Percentiles rank a stretch among this genome's conserved stretches.
Conservation (phyloP, 2,797 vertebrate genomes). For the Microctenopoma steveboyesi region DNA sequence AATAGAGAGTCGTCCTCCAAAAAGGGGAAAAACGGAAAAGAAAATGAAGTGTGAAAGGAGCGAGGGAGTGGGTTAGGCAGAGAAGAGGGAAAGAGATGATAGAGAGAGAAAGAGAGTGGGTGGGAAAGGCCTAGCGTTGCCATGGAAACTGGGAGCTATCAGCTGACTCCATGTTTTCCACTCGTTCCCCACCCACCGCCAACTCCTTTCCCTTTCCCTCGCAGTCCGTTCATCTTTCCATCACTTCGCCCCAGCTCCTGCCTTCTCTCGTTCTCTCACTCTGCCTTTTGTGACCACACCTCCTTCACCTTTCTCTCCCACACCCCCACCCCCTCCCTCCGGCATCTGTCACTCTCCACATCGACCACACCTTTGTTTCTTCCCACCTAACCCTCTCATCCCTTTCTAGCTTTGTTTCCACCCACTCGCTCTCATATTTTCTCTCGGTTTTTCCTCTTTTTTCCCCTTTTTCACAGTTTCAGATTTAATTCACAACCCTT, state of each 20-base stretch:
- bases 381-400: slow-evolving; percentile 55
- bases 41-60: slow-evolving; percentile 65
- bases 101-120: slow-evolving; percentile 67
- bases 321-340: slow-evolving; percentile 15
- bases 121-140: slow-evolving; percentile 82
- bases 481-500: slow-evolving; percentile 46
- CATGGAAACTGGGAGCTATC: slow-evolving; percentile 86
- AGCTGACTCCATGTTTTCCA: slow-evolving; percentile 81
- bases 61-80: slow-evolving; percentile 58
- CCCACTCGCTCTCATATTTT: slow-evolving; percentile 23
- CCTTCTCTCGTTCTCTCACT: not conserved
- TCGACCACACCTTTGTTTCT: slow-evolving; percentile 50
- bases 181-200: slow-evolving; percentile 69
- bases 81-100: slow-evolving; percentile 38
- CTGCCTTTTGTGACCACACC: slow-evolving; percentile 20
- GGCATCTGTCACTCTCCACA: slow-evolving; percentile 25
- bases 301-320: slow-evolving; percentile 49
- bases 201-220: slow-evolving; percentile 61
- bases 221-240: slow-evolving; percentile 50
- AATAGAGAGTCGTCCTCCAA: slow-evolving; percentile 20
- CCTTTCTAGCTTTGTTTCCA: slow-evolving; percentile 17
- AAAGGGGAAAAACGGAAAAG: slow-evolving; percentile 26
- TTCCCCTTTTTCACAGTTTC: not conserved
- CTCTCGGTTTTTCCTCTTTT: not conserved
- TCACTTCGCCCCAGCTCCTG: slow-evolving; percentile 35